These are phyloP conservation scores for Stichodactyla helianthus DNA, from an alignment of 64 coral and sea anemone species.

Conservation along the genomic window DNA sequence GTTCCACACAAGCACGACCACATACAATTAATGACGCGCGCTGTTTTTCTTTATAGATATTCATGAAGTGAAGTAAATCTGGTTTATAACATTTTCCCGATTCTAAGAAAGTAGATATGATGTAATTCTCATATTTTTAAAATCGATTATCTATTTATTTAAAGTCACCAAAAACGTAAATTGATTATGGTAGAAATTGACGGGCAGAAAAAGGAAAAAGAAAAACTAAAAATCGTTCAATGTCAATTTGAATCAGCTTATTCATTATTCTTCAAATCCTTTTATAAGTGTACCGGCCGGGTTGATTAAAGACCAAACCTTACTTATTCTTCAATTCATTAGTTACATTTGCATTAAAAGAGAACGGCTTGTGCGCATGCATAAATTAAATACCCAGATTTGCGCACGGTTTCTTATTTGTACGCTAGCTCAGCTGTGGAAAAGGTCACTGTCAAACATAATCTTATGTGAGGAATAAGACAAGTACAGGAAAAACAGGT, in stretches of 20 bases:
- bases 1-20: not conserved
- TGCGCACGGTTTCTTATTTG: not conserved
- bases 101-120: too few relatives aligned
- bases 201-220: not conserved
- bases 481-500: not conserved
- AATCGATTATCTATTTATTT: too few relatives aligned
- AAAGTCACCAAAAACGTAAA: too few relatives aligned
- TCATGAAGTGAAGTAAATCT: too few relatives aligned
- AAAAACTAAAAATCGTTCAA: not conserved
- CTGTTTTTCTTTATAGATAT: not conserved
- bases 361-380: not conserved
- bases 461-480: not conserved
- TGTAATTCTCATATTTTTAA: too few relatives aligned
- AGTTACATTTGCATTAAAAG: constrained; percentile 1
- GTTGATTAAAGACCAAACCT: not conserved
- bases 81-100: too few relatives aligned
- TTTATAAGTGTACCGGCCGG: not conserved
- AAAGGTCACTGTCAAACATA: not conserved
- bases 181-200: too few relatives aligned
- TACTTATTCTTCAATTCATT: not conserved
- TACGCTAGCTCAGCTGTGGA: not conserved
- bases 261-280: not conserved
- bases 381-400: not conserved
- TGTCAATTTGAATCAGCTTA: not conserved
- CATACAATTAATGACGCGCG: too few relatives aligned